Evolutionary conservation across 2,797 vertebrate species (phyloP), one percentile per base, ranked within the genome.

Genomic region (Chiroxiphia lanceolata): DNA sequence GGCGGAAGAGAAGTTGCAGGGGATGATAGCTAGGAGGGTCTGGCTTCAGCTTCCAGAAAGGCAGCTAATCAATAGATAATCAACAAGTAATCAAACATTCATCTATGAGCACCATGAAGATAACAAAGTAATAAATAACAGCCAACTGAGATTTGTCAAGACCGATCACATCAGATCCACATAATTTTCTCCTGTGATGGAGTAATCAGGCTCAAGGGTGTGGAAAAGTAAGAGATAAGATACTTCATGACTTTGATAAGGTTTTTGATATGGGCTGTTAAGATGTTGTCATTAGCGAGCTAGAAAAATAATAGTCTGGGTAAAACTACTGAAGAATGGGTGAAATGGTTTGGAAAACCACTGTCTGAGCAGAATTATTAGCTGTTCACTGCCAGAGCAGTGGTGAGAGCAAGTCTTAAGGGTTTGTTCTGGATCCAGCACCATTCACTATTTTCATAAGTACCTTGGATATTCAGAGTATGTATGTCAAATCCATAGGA

Each of bases 61-160:
- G 77, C 69, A 78, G 60, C 40, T 83, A 59, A 94, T 89, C 70
- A 82, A 81, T 60, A 82, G 34, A 59, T 45, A 91, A 92, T 84
- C 77, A 95, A 64, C 54, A 61, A 69, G 54, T 34, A 87, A 84
- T 65, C 84, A 76, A 83, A 70, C 34, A 75, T 59, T 45, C 3
- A 80, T 68, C 57, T 59, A 6, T n/a, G 42, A 71, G 57, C 53
- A 68, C 50, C 45, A 42, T 60, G 68, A 83, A 56, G 69, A 44
- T 83, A 93, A 88, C 38, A 75, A 64, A 57, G 34, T 59, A 88
- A 91, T 88, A 96, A 95, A 78, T 10, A 86, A 72, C 38, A 86
- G 31, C 50, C 71, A 74, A 25, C 16, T 68, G 72, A 90, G 57
- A 88, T 88, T 81, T 78, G 53, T 68, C 53, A 93, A 92, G 76